Conservation (phyloP, 2,797 vertebrate genomes). For the Rhynchotus rufescens region DNA sequence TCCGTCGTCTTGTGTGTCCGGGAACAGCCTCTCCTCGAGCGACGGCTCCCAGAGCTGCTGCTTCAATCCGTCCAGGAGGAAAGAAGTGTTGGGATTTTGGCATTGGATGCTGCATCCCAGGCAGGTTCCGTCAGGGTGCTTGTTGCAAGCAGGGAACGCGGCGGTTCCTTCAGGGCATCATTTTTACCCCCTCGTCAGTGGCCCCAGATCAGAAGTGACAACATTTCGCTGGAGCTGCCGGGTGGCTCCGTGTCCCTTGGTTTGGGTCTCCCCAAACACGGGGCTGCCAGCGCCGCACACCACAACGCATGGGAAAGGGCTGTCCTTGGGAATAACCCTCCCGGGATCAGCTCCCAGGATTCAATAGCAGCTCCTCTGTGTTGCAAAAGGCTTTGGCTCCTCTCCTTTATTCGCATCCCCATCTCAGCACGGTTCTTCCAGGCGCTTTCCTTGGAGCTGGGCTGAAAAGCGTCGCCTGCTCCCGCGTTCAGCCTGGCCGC, state of each 20-base stretch:
- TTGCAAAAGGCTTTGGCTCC: fast-evolving
- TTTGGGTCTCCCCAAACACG: fast-evolving
- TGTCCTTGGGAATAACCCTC: background rate
- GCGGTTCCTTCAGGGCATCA: fast-evolving
- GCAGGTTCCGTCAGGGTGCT: background rate
- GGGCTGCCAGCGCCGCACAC: background rate
- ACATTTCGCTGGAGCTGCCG: fast-evolving
- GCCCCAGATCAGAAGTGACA: background rate
- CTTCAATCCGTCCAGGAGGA: background rate
- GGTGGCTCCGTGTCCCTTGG: background rate
- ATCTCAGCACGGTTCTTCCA: background rate
- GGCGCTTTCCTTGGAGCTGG: background rate
- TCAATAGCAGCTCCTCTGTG: fast-evolving
- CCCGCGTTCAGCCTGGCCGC: background rate
- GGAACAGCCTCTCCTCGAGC: background rate
- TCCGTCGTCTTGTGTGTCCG: background rate
- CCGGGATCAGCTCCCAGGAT: fast-evolving
- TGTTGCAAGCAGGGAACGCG: fast-evolving
- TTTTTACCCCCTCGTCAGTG: background rate
- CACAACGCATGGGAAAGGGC: fast-evolving
- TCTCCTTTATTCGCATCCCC: background rate
- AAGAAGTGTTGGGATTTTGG: background rate
- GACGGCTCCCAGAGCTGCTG: background rate
- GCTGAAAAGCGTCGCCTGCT: background rate
- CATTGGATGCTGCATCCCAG: background rate